A percentile compares a stretch with the other conserved stretches of the same genome.
Conservation (phyloP, 2,888 invertebrate species). For the Hedychridium roseum region DNA sequence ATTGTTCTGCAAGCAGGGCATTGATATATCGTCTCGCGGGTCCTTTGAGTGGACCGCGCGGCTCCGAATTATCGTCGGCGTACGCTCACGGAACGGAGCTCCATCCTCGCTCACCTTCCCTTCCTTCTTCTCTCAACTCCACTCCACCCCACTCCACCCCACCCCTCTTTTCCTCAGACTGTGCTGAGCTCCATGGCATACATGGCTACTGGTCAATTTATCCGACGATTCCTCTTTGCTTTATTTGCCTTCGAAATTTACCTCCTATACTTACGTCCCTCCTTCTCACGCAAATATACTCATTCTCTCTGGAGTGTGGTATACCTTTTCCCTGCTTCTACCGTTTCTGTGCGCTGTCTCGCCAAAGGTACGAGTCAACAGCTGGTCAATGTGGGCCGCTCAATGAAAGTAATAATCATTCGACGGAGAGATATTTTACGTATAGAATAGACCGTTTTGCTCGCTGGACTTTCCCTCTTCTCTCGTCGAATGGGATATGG, state of each 20-base stretch:
- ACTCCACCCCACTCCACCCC: not conserved
- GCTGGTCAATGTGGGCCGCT: too few relatives aligned
- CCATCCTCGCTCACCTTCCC: slow-evolving; percentile 9
- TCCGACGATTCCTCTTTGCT: slow-evolving; percentile 45
- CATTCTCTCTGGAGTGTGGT: slow-evolving; percentile 11
- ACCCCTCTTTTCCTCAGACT: slow-evolving; percentile 1
- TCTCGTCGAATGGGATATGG: too few relatives aligned
- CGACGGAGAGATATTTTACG: too few relatives aligned
- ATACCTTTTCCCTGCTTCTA: slow-evolving; percentile 23
- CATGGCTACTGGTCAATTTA: slow-evolving; percentile 61
- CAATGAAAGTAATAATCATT: too few relatives aligned
- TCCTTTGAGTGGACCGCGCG: slow-evolving; percentile 58
- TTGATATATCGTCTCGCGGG: slow-evolving; percentile 64
- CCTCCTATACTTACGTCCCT: not conserved
- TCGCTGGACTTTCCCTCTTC: too few relatives aligned
- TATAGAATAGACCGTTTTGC: too few relatives aligned
- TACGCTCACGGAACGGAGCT: slow-evolving; percentile 44
- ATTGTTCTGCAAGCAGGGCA: slow-evolving; percentile 63
- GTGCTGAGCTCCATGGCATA: slow-evolving; percentile 34
- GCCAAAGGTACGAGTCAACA: too few relatives aligned
- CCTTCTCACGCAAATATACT: not conserved
- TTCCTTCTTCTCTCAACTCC: slow-evolving; percentile 4
- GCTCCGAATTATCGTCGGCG: slow-evolving; percentile 62
- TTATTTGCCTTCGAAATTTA: slow-evolving; percentile 32
- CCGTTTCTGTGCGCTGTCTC: too few relatives aligned